Base-by-base conservation (phyloP, 2,113 vertebrate genomes). In the Eublepharis macularius region DNA sequence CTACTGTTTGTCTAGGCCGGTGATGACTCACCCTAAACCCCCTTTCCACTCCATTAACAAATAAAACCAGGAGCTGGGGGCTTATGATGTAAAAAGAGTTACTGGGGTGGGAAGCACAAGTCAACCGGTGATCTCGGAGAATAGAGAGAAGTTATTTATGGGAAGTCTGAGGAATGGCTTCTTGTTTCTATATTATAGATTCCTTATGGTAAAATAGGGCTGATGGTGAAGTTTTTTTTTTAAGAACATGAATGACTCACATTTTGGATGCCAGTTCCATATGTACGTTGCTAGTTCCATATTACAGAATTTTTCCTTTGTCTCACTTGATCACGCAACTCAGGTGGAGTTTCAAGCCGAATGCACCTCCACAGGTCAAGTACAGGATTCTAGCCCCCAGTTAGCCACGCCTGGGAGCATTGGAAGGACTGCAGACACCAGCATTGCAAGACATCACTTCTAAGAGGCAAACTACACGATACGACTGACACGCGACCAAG, bases 1-100 rank as follows among this genome's bases (percentile, higher is more conserved):
- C 92, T 94, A 93, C 94, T 89, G 90, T 88, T 92, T 93, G 88
- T 96, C 93, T 89, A 83, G 85, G 76, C 81, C 83, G 34, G 75
- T 29, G 81, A 83, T 94, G 93, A 96, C 80, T 95, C 94, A 94
- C 1, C 11, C 36, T 0, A 83, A 77, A 17, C 76, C 87, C 74
- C 83, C 86, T 72, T 60, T 88, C 90, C 76, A 92, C 43, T 63
- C 92, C 90, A 87, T 76, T 94, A 90, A 93, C 68, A 91, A 90
- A 93, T 91, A 87, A 76, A 82, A 90, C n/a, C 66, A 86, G 87
- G 86, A 94, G 89, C 85, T 86, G 85, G 74, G 78, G 89, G 91
- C 41, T 82, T 63, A n/a, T 26, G 87, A 19, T 3, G 63, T 45
- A 74, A 84, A 76, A 82, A 75, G 89, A 57, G n/a, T 57, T 60